A percentile compares a stretch with the other conserved stretches of the same genome.
These are phyloP conservation scores for Vireo griseus DNA, from an alignment of 2,797 vertebrate species.

Conservation along the genomic window DNA sequence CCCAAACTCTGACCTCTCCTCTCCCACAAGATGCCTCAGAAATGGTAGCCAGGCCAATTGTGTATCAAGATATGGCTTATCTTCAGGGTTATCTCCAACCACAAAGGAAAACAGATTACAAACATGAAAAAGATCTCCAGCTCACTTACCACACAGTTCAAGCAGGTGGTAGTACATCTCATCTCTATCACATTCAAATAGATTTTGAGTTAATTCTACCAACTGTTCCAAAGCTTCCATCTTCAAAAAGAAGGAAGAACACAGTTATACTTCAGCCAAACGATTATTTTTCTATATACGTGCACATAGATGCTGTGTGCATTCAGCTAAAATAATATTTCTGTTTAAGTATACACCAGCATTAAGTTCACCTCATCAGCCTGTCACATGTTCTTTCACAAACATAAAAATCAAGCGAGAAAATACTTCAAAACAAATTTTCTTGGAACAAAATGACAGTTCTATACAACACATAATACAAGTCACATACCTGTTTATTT, in stretches of 20 bases:
- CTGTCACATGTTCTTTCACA: not conserved
- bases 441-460: not conserved
- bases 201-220: conserved; percentile 85
- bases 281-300: not conserved
- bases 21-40: not conserved
- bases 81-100: not conserved
- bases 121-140: not conserved
- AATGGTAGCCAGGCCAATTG: accelerated
- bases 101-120: not conserved
- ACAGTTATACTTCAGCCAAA: not conserved
- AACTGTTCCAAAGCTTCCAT: conserved; percentile 85
- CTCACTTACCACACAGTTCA: conserved; percentile 84
- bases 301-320: not conserved
- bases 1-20: not conserved
- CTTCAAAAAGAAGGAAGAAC: conserved; percentile 66
- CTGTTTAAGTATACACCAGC: not conserved
- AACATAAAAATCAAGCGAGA: not conserved
- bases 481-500: conserved; percentile 77
- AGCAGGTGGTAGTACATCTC: conserved; percentile 88
- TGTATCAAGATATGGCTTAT: not conserved
- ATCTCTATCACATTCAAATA: conserved; percentile 93
- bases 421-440: conserved; percentile 17
- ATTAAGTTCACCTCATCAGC: conserved; percentile 30
- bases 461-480: not conserved
- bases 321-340: not conserved